Conservation (phyloP, 2,888 invertebrate species). For the Lithophane ornitopus region DNA sequence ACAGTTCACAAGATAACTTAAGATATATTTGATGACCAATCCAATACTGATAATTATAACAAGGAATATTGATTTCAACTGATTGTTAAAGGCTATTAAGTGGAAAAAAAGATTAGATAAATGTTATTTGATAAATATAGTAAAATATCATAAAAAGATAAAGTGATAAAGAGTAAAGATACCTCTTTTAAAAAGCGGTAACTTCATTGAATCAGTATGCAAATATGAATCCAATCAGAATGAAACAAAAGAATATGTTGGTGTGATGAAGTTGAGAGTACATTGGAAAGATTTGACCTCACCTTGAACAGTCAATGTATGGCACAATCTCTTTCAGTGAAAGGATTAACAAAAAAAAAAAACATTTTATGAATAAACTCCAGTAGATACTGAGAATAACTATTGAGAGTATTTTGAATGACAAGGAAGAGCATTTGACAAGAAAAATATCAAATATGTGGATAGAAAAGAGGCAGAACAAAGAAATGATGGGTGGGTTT, state of each 20-base stretch:
- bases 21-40: slow-evolving; percentile 36
- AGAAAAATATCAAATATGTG: neutral
- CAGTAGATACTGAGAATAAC: neutral
- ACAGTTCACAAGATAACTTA: slow-evolving; percentile 28
- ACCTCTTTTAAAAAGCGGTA: neutral
- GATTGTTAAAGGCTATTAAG: slow-evolving; percentile 41
- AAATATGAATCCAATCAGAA: slow-evolving; percentile 2
- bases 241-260: neutral
- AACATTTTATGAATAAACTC: neutral
- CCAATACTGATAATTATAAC: slow-evolving; percentile 42
- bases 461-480: neutral
- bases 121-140: neutral
- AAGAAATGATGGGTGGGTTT: neutral
- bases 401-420: too few relatives aligned
- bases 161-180: neutral
- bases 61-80: slow-evolving; percentile 40
- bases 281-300: slow-evolving; percentile 1
- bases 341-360: slow-evolving; percentile 19
- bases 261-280: slow-evolving; percentile 6
- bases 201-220: slow-evolving; percentile 3
- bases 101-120: slow-evolving; percentile 20
- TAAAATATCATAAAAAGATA: slow-evolving; percentile 5
- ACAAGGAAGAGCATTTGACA: neutral
- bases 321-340: slow-evolving; percentile 44
- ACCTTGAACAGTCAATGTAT: slow-evolving; percentile 30